These are phyloP conservation scores for Neodontobutis hainanensis DNA, from an alignment of 2,113 vertebrate genomes.

Conservation along the genomic window DNA sequence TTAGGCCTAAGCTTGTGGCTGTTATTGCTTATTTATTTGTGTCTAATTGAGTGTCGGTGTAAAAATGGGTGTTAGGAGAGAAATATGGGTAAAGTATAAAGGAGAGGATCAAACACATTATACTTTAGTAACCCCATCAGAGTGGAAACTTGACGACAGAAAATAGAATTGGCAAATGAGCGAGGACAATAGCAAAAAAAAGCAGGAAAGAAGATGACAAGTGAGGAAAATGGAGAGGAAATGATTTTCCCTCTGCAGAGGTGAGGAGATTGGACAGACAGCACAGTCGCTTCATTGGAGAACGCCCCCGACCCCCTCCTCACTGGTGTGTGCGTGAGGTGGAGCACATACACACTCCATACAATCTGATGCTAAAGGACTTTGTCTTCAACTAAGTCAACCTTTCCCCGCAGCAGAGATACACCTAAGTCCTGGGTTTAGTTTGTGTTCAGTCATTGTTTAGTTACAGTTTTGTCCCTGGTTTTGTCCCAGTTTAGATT, in stretches of 20 bases:
- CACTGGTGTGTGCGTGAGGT: neutral
- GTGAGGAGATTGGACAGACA: slow-evolving; percentile 33
- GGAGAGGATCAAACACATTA: slow-evolving; percentile 35
- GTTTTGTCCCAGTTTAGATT: too few relatives aligned
- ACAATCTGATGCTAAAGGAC: slow-evolving; percentile 2
- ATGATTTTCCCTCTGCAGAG: slow-evolving; percentile 42
- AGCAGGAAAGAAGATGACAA: slow-evolving; percentile 19
- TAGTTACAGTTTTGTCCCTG: too few relatives aligned
- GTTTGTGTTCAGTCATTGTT: too few relatives aligned
- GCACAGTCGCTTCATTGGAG: too few relatives aligned
- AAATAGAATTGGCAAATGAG: slow-evolving; percentile 26
- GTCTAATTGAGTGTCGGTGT: slow-evolving; percentile 19
- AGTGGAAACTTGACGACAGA: slow-evolving; percentile 40
- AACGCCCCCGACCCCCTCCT: too few relatives aligned
- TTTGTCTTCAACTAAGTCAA: slow-evolving; percentile 1
- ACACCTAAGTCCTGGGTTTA: neutral
- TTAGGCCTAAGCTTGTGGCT: neutral
- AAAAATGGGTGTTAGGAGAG: slow-evolving; percentile 22
- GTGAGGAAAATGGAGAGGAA: slow-evolving; percentile 49
- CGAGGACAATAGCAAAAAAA: neutral
- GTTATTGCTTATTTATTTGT: neutral
- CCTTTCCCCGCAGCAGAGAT: too few relatives aligned
- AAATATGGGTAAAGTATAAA: neutral
- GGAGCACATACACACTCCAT: slow-evolving; percentile 14
- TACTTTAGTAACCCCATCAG: slow-evolving; percentile 35